Percentiles rank a stretch among this genome's conserved stretches.
Evolutionary conservation across 2,797 vertebrate species (phyloP).

Genomic region (Perdix hodgsoniae): DNA sequence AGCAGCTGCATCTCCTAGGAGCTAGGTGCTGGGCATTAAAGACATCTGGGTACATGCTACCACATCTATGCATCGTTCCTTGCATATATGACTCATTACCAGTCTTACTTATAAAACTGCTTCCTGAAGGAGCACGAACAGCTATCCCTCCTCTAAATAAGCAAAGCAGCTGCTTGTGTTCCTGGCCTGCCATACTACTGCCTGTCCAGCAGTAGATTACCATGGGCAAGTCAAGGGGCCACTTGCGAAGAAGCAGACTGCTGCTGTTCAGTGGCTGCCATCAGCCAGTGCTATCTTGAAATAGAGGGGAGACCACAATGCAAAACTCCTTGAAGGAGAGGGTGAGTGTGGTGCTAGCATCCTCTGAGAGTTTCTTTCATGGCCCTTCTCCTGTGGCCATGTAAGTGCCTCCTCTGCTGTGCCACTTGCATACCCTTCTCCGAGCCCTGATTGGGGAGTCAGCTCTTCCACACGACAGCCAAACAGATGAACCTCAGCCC

Average conservation of each 20-base stretch:
- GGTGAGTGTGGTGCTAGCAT: neutral
- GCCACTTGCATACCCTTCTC: neutral
- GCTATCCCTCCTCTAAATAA: neutral
- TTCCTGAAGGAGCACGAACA: neutral
- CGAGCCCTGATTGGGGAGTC: neutral
- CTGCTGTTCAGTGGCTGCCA: neutral
- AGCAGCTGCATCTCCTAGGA: neutral
- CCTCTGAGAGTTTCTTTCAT: neutral
- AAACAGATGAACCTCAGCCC: neutral
- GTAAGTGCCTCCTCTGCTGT: rapidly evolving
- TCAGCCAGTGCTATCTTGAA: neutral
- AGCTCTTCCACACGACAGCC: neutral
- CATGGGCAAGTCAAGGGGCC: neutral
- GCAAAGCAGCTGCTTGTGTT: neutral
- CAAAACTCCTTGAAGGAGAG: neutral
- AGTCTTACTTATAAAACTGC: neutral
- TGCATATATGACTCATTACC: neutral
- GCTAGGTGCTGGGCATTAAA: neutral
- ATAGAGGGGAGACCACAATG: neutral
- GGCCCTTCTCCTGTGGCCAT: neutral
- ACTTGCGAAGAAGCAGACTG: neutral
- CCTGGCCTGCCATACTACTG: neutral
- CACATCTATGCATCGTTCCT: neutral
- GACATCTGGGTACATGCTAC: neutral
- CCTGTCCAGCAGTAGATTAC: neutral